Conservation (phyloP, 1,140 invertebrate genomes). For the Cydia fagiglandana region DNA sequence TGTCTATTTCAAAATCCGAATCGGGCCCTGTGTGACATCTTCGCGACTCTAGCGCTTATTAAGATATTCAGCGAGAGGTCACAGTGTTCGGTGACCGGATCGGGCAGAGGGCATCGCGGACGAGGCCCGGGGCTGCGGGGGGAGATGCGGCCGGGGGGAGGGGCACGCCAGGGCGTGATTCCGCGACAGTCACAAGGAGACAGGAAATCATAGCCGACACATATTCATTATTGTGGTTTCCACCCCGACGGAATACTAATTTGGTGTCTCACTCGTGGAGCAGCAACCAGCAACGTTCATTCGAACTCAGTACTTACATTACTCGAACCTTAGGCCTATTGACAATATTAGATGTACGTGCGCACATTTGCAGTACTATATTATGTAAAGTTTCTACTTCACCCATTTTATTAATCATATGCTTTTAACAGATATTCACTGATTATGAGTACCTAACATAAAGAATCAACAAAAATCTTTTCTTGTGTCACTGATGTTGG, state of each 20-base stretch:
- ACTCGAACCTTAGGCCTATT: not conserved
- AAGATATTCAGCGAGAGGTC: slow-evolving; percentile 65
- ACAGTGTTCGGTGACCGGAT: slow-evolving; percentile 71
- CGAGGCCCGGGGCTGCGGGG: slow-evolving; percentile 30
- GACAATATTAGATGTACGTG: not conserved
- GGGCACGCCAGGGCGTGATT: slow-evolving; percentile 39
- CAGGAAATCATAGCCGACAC: slow-evolving; percentile 27
- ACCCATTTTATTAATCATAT: too few species aligned
- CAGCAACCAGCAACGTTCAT: not conserved
- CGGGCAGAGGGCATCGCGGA: slow-evolving; percentile 46
- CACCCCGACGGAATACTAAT: slow-evolving; percentile 27
- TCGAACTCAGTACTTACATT: not conserved
- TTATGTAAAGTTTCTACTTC: too few species aligned
- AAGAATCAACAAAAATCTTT: too few species aligned
- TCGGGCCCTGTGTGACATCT: slow-evolving; percentile 23
- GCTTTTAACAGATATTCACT: too few species aligned
- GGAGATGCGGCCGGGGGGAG: not conserved
- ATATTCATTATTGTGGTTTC: slow-evolving; percentile 29
- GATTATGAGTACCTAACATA: too few species aligned
- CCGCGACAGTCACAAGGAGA: slow-evolving; percentile 40
- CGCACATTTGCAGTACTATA: too few species aligned
- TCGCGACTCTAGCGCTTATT: slow-evolving; percentile 24
- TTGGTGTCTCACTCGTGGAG: not conserved
- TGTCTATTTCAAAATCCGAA: too few species aligned
- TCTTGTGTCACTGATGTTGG: too few species aligned